phyloP scores from a whole-genome alignment of 2,113 vertebrate genomes.

The Tupaia chinensis region DNA sequence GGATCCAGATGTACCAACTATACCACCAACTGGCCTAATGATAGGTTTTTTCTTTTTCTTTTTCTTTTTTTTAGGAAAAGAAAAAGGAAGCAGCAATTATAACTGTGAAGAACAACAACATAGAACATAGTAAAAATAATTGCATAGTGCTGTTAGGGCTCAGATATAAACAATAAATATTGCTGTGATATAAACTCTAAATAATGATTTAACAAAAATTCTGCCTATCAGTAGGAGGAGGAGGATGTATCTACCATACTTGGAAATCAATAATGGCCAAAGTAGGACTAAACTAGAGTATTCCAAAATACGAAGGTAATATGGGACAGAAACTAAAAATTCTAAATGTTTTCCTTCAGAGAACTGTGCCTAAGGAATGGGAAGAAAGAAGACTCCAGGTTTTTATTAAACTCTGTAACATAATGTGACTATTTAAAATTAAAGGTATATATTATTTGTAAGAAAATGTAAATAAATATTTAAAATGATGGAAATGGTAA shows the following conservation, averaged over 20 bases:
- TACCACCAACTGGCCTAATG: too few species aligned
- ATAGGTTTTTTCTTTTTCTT: too few species aligned
- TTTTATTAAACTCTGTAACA: not conserved
- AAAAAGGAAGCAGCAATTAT: not conserved
- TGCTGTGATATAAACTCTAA: not conserved
- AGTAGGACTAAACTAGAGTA: not conserved
- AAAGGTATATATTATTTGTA: not conserved
- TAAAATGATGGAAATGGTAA: conserved; percentile 7
- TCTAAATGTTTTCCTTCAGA: not conserved
- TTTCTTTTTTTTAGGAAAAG: not conserved
- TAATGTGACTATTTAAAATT: not conserved
- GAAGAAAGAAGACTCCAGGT: not conserved
- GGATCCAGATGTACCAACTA: too few species aligned
- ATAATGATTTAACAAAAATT: conserved; percentile 21
- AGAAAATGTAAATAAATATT: conserved; percentile 35
- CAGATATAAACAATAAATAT: not conserved
- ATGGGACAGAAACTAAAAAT: not conserved
- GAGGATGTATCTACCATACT: not conserved
- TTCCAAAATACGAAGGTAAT: conserved; percentile 11
- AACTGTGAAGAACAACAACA: not conserved
- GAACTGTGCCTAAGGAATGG: not conserved
- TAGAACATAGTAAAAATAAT: not conserved
- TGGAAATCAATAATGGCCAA: not conserved
- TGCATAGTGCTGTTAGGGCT: not conserved
- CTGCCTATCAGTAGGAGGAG: not conserved